Evolutionary conservation across 1,140 invertebrate species (phyloP), one percentile per base, ranked within the genome.

Genomic region (Hyposmocoma kahamanoa): DNA sequence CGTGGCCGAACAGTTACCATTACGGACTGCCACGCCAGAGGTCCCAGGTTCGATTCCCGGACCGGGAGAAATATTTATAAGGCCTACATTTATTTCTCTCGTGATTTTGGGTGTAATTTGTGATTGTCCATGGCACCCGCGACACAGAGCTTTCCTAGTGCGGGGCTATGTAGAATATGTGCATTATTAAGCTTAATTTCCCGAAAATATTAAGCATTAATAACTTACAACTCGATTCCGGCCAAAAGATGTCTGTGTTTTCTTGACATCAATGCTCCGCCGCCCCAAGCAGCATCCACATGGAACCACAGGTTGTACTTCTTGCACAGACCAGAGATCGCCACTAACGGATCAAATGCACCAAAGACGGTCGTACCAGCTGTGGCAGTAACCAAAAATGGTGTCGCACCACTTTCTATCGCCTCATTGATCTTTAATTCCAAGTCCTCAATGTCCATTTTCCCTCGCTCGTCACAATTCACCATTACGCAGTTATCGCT

Each of bases 271-370:
- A 98, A 84, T 0, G 94, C 93, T 8, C 96, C 96, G 2, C 97
- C 97, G 26, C 90, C 90, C 97, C 97, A 98, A 2, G 97, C 97
- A 1, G 96, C 97, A 72, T 99, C 97, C 1, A 98, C 95, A 72
- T 99, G 97, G 21, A 99, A 83, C 97, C 97, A 99, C 44, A 99
- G 73, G 2, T 91, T 90, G 62, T 96, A 91, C 67, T 94, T 91
- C 52, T 92, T 77, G 69, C 97, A 98, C 5, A 98, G 67, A 19
- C 92, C 90, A 0, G 94, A 92, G 34, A 99, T 93, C 17, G 91
- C 86, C 3, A 89, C 82, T 9, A 99, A 68, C 1, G 97, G 96
- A 84, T 99, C 98, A 62, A 94, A 98, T 0, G 97, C 96, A 0
- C 97, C 96, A 28, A 93, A 84, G 0, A 97, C 87, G 49, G 92